Conservation (phyloP, 2,797 vertebrate species). For the Pyrocephalus nanus region DNA sequence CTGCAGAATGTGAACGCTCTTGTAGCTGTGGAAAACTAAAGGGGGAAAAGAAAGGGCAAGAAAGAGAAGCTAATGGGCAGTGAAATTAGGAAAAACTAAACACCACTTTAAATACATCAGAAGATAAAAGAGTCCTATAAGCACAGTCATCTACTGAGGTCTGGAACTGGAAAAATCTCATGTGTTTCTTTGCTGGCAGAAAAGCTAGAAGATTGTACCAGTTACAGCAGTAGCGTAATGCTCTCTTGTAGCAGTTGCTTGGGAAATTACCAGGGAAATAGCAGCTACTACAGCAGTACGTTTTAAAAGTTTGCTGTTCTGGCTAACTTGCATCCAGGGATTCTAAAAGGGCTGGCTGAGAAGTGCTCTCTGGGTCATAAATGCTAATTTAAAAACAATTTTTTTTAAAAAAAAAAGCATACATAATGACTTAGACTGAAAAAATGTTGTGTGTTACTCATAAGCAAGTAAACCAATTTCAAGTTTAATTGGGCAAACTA, state of each 20-base stretch:
- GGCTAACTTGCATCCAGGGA: not conserved
- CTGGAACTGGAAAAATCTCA: not conserved
- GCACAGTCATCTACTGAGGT: not conserved
- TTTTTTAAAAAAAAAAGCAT: too few species aligned
- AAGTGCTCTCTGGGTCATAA: not conserved
- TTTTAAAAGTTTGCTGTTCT: not conserved
- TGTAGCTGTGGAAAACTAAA: not conserved
- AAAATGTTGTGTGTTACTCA: not conserved
- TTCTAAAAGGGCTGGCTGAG: not conserved
- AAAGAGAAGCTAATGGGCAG: not conserved
- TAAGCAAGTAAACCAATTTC: not conserved
- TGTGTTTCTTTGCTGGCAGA: not conserved
- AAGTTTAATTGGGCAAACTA: not conserved
- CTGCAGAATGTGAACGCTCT: not conserved
- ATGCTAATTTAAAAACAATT: not conserved
- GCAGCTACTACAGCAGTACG: not conserved
- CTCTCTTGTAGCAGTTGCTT: not conserved
- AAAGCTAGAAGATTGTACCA: not conserved
- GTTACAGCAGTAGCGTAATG: not conserved
- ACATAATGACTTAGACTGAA: not conserved
- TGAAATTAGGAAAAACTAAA: not conserved
- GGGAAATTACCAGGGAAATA: not conserved
- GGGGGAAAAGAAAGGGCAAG: not conserved
- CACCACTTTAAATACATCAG: not conserved
- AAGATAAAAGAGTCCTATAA: not conserved